phyloP scores from a whole-genome alignment of 2,888 invertebrate genomes.

The Rhorus exstirpatorius region DNA sequence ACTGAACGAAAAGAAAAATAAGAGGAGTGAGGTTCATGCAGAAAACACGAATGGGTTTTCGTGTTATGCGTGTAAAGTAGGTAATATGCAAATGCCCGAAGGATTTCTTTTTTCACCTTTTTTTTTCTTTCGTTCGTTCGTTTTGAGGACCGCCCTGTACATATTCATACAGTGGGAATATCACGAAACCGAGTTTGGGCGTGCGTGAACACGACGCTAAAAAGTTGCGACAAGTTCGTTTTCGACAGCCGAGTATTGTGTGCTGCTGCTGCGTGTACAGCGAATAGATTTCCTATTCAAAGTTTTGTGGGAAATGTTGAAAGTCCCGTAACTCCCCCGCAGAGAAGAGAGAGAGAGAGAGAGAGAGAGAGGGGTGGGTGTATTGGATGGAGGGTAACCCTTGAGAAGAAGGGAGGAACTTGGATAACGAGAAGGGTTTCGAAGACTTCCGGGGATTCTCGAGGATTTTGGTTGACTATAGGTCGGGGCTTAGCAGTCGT shows the following conservation, averaged over 20 bases:
- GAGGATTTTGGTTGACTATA: conserved; percentile 57
- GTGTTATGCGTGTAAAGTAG: conserved; percentile 1
- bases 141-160: conserved; percentile 28
- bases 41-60: conserved; percentile 6
- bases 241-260: conserved; percentile 1
- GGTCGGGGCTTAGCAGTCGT: conserved; percentile 24
- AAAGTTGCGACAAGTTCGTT: conserved; percentile 40
- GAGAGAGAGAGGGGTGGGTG: neutral
- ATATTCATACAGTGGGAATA: conserved; percentile 19
- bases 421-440: conserved; percentile 47
- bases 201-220: conserved; percentile 10
- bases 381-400: conserved; percentile 34
- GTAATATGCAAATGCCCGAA: conserved; percentile 11
- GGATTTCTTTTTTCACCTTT: conserved; percentile 4
- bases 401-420: conserved; percentile 31
- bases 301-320: conserved; percentile 24
- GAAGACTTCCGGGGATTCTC: conserved; percentile 51
- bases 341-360: neutral
- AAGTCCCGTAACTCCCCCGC: conserved; percentile 20
- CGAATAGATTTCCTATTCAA: neutral
- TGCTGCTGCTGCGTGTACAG: too few relatives aligned
- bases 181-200: conserved; percentile 36
- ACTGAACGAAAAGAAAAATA: conserved; percentile 3
- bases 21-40: conserved; percentile 6
- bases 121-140: neutral